Evolutionary conservation across 2,888 invertebrate genomes (phyloP).

Genomic region (Polia nebulosa): DNA sequence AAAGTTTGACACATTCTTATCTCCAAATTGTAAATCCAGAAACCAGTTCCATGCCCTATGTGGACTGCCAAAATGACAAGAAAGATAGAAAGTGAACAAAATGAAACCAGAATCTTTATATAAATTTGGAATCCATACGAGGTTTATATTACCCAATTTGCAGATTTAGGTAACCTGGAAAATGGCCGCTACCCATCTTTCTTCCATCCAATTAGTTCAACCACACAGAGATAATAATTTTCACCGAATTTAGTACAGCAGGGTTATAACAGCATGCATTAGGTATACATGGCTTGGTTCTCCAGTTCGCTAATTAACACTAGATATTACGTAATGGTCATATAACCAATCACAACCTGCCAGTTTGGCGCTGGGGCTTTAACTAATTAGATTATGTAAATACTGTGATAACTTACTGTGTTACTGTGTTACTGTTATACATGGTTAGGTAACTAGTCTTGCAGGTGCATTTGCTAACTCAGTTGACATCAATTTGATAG

Average conservation of each 20-base stretch:
- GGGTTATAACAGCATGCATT: conserved; percentile 4
- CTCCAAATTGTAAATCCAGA: too few species aligned
- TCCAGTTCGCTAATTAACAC: conserved; percentile 16
- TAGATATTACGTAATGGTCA: background rate
- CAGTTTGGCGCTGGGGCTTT: conserved; percentile 9
- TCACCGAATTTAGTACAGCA: conserved; percentile 2
- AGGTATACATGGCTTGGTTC: background rate
- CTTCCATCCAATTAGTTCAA: conserved; percentile 27
- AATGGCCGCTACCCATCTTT: background rate
- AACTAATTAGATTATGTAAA: conserved; percentile 54
- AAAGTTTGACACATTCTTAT: too few species aligned
- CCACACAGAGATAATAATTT: conserved; percentile 16
- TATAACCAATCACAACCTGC: conserved; percentile 20
- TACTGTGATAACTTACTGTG: background rate
- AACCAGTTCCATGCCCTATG: too few species aligned
- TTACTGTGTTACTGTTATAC: background rate
- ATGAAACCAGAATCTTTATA: too few species aligned
- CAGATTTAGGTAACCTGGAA: background rate
- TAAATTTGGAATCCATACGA: too few species aligned
- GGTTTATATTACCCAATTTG: background rate
- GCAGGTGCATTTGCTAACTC: too few species aligned
- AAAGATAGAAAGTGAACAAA: too few species aligned
- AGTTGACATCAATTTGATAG: too few species aligned
- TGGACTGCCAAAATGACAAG: too few species aligned
- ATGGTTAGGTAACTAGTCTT: too few species aligned